Conservation (phyloP, 2,888 invertebrate species). For the Portevinia maculata region DNA sequence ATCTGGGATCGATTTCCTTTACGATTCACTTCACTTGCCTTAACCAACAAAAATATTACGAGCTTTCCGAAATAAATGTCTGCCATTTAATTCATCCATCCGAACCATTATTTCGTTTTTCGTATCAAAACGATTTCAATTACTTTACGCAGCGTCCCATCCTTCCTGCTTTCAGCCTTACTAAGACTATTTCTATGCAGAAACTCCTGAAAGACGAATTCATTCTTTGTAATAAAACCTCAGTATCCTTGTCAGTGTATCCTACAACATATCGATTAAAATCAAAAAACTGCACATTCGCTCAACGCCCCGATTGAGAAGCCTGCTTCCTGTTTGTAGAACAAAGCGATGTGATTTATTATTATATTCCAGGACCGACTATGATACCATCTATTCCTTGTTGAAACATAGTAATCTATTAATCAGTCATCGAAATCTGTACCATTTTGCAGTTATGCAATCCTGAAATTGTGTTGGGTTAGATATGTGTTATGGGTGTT, state of each 20-base stretch:
- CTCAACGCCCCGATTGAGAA: slow-evolving; percentile 3
- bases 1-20: slow-evolving; percentile 2
- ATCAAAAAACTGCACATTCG: slow-evolving; percentile 38
- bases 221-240: slow-evolving; percentile 61
- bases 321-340: slow-evolving; percentile 26
- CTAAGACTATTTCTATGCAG: slow-evolving; percentile 54
- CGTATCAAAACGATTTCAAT: slow-evolving; percentile 64
- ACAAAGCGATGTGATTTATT: slow-evolving; percentile 39
- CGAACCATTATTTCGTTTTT: slow-evolving; percentile 39
- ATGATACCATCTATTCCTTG: slow-evolving; percentile 38
- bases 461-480: too few relatives aligned
- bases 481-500: not conserved
- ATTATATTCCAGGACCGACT: slow-evolving; percentile 50
- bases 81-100: slow-evolving; percentile 34
- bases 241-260: slow-evolving; percentile 55
- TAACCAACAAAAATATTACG: slow-evolving; percentile 5
- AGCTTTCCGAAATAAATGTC: slow-evolving; percentile 40
- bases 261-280: slow-evolving; percentile 58
- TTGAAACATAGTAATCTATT: slow-evolving; percentile 67
- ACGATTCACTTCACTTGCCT: slow-evolving; percentile 5
- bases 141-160: slow-evolving; percentile 60
- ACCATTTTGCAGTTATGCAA: slow-evolving; percentile 24
- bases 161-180: slow-evolving; percentile 33
- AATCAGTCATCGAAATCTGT: slow-evolving; percentile 68
- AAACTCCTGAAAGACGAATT: slow-evolving; percentile 52